phyloP scores from a whole-genome alignment of 2,888 invertebrate genomes.

The Pollenia griseotomentosa region DNA sequence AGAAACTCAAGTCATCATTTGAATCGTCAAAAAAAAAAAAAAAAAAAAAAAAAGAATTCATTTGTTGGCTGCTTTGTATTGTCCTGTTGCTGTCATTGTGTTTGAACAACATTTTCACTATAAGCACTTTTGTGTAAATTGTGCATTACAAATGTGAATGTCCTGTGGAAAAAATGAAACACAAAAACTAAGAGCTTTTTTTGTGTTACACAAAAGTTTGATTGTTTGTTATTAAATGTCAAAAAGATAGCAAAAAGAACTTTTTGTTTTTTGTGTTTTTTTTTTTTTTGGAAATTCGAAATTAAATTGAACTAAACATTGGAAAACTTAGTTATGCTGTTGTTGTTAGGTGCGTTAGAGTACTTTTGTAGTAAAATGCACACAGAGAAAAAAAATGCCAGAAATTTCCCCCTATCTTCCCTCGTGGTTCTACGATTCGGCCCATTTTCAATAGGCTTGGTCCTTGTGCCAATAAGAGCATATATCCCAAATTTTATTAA shows the following conservation, averaged over 20 bases:
- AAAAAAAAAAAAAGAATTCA: background rate
- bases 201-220: background rate
- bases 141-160: slow-evolving; percentile 52
- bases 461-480: no score
- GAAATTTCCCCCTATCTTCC: no score
- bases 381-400: no score
- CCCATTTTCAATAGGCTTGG: no score
- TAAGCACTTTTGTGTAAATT: slow-evolving; percentile 46
- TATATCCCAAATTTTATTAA: no score
- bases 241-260: background rate
- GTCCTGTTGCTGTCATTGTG: slow-evolving; percentile 24
- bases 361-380: no score
- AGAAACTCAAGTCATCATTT: slow-evolving; percentile 54
- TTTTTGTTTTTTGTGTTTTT: background rate
- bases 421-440: no score
- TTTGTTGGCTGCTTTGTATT: slow-evolving; percentile 41
- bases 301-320: background rate
- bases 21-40: slow-evolving; percentile 39
- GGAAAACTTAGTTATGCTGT: background rate
- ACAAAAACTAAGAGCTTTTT: background rate
- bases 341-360: no score
- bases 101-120: slow-evolving; percentile 27
- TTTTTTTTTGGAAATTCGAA: background rate
- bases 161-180: slow-evolving; percentile 12
- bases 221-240: background rate